A percentile compares a stretch with the other conserved stretches of the same genome.
Evolutionary conservation across 2,113 vertebrate species (phyloP).

Genomic region (Cynopterus brachyotis): DNA sequence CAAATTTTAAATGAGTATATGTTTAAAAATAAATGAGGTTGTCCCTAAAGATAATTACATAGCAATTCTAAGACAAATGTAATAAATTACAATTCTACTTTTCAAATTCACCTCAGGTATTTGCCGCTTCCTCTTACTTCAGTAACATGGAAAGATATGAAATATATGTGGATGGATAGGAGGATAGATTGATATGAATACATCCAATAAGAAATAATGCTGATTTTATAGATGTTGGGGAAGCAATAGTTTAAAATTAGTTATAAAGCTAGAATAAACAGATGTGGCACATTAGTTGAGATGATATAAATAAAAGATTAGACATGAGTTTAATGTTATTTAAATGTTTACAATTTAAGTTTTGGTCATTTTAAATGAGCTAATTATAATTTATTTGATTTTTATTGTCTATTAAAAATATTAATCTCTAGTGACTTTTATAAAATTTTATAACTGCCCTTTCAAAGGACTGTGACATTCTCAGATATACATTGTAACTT

Average conservation of each 20-base stretch:
- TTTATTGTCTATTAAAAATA: conserved; percentile 4
- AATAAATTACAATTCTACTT: not conserved
- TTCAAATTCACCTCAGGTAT: not conserved
- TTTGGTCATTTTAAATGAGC: not conserved
- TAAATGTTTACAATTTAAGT: not conserved
- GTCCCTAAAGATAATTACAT: not conserved
- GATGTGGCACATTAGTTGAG: not conserved
- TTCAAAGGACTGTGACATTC: conserved; percentile 24
- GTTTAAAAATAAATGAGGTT: not conserved
- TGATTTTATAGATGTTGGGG: not conserved
- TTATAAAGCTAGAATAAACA: not conserved
- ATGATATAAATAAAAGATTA: not conserved
- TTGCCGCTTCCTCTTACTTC: not conserved
- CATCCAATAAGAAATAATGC: not conserved
- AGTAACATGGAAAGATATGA: not conserved
- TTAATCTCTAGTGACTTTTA: not conserved
- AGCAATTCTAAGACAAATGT: not conserved
- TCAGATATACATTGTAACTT: not conserved
- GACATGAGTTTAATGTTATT: conserved; percentile 10
- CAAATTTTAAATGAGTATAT: not conserved
- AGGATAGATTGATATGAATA: not conserved
- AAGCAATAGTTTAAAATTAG: not conserved
- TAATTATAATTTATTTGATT: conserved; percentile 13
- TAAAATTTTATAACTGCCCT: not conserved
- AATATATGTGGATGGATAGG: not conserved